Evolutionary conservation across 2,797 vertebrate genomes (phyloP).

Genomic region (Florisuga fusca): DNA sequence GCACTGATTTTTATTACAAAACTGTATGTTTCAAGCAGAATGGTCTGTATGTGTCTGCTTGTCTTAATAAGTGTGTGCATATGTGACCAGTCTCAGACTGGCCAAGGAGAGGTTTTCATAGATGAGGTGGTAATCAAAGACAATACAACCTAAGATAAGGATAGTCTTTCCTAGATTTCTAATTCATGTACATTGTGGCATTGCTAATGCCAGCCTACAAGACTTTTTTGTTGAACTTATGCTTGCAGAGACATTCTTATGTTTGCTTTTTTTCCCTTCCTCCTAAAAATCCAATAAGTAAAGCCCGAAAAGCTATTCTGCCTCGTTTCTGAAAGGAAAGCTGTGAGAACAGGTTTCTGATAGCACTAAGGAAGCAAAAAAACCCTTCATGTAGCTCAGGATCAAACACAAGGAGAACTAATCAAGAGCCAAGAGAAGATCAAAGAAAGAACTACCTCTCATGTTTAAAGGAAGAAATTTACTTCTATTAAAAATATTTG

Average conservation of each 20-base stretch:
- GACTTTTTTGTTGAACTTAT: background rate
- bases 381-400: background rate
- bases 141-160: background rate
- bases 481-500: slow-evolving; percentile 8
- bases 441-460: slow-evolving; percentile 7
- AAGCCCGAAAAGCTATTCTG: background rate
- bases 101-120: background rate
- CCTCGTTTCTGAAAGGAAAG: background rate
- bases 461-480: background rate
- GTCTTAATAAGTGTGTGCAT: fast-evolving
- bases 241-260: background rate
- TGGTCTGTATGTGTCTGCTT: background rate
- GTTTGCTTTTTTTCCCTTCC: fast-evolving
- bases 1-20: background rate
- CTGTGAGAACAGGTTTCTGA: background rate
- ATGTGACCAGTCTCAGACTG: background rate
- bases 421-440: slow-evolving; percentile 12
- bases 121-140: background rate
- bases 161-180: background rate
- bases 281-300: background rate
- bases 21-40: background rate
- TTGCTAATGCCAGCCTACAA: background rate
- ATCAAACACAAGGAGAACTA: slow-evolving; percentile 8
- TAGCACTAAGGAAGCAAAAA: background rate
- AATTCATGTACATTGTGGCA: background rate